A percentile compares a stretch with the other conserved stretches of the same genome.
phyloP scores from a whole-genome alignment of 1,140 invertebrate species.

The Drosophila repletoides region DNA sequence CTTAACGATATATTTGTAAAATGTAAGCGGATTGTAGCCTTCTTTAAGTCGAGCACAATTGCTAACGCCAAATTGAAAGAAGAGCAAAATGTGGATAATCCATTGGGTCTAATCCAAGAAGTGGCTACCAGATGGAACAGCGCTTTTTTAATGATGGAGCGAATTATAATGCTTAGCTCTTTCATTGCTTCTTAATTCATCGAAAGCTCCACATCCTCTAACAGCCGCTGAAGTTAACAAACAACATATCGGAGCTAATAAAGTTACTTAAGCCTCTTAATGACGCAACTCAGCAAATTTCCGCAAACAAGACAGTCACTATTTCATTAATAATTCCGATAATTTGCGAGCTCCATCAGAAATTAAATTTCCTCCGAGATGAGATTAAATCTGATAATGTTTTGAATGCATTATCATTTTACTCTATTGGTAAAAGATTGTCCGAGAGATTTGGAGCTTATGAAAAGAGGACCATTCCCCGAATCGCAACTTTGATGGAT shows the following conservation, averaged over 20 bases:
- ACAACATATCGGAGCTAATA: background rate
- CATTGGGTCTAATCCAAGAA: slow-evolving; percentile 8
- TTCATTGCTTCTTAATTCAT: background rate
- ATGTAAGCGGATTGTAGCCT: slow-evolving; percentile 19
- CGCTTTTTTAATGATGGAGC: slow-evolving; percentile 15
- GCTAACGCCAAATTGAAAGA: slow-evolving; percentile 15
- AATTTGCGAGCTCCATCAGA: too few species aligned
- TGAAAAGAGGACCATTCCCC: slow-evolving; percentile 9
- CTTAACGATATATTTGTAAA: slow-evolving; percentile 8
- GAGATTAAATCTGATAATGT: too few species aligned
- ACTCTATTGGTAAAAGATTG: slow-evolving; percentile 2
- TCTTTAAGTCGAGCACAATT: slow-evolving; percentile 16
- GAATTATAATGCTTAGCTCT: background rate
- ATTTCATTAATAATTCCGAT: background rate
- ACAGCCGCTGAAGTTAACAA: background rate
- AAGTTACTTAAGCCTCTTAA: background rate
- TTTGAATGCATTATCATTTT: slow-evolving; percentile 2
- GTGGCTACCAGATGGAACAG: slow-evolving; percentile 19
- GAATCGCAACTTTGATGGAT: slow-evolving; percentile 7
- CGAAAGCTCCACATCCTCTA: background rate
- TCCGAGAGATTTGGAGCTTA: slow-evolving; percentile 1
- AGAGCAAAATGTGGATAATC: slow-evolving; percentile 6
- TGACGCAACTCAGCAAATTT: slow-evolving; percentile 1
- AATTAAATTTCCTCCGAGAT: too few species aligned
- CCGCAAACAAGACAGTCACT: background rate